Evolutionary conservation across 2,888 invertebrate species (phyloP), one percentile per base, ranked within the genome.

Genomic region (Gastrophysa polygoni): DNA sequence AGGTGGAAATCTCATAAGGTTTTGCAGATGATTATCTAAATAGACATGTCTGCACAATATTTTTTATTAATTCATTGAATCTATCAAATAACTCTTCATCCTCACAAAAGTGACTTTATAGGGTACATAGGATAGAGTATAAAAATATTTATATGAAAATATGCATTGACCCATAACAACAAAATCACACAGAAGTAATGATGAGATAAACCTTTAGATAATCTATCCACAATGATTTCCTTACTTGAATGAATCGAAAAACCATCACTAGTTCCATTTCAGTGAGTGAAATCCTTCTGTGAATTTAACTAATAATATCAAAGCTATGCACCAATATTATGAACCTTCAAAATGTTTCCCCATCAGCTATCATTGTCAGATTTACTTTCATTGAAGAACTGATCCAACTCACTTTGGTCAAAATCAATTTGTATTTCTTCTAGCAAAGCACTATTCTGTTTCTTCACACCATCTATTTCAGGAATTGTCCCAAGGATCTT

Each of bases 351-450:
- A n/a, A n/a, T n/a, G 32, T 24, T 24, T 24, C 16, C 29, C 21
- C 47, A 34, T 43, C 43, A 54, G 38, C 43, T 54, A 32, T 28
- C 28, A 28, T 10, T 32, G 10, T 14, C 34, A 18, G 32, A 34
- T 21, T 51, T 34, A n/a, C 18, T 10, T 10, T 79, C 79, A 63
- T 85, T 85, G 43, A 89, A 82, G 80, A 90, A 89, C 68, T 87
- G 83, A 73, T 89, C 87, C 57, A 88, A 82, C 61, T 85, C 87
- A 62, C 84, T 82, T n/a, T 83, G 80, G 75, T 89, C 87, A 58
- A 75, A 78, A 68, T 89, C 88, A 54, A 90, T 75, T 64, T 85
- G 85, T 64, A 89, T 86, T 74, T 89, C 89, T 73, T 89, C 90
- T 59, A 89, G 78, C 57, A 85, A 82, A 63, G 83, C 83, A 65